Conservation (phyloP, 2,113 vertebrate species). For the Hemiprocne comata region DNA sequence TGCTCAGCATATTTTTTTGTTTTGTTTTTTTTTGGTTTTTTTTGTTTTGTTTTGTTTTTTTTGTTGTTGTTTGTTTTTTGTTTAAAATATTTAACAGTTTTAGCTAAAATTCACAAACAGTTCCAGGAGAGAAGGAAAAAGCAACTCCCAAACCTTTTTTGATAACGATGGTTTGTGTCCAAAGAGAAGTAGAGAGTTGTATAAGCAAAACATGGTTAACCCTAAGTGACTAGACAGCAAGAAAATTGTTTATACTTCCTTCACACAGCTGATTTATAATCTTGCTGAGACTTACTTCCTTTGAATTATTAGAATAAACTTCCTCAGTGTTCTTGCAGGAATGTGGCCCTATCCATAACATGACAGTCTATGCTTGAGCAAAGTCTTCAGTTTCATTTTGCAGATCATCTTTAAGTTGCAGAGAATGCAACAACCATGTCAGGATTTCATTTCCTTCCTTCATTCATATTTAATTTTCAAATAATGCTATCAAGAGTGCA, state of each 20-base stretch:
- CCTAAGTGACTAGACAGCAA: not conserved
- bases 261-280: not conserved
- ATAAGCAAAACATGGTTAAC: not conserved
- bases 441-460: not conserved
- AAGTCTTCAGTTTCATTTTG: not conserved
- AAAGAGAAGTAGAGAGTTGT: not conserved
- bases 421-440: not conserved
- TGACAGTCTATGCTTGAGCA: not conserved
- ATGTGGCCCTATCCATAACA: not conserved
- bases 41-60: not conserved
- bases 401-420: not conserved
- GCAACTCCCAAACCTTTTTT: not conserved
- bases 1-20: not conserved
- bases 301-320: not conserved
- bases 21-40: not conserved
- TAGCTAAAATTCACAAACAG: not conserved
- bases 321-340: not conserved
- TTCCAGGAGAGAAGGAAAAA: not conserved
- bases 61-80: too few relatives aligned
- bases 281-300: not conserved
- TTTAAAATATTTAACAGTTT: not conserved
- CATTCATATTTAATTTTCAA: constrained; percentile 13
- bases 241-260: not conserved
- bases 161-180: not conserved
- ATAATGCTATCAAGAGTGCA: not conserved